Conservation (phyloP, 1,140 invertebrate genomes). For the Drosophila rhopaloa region DNA sequence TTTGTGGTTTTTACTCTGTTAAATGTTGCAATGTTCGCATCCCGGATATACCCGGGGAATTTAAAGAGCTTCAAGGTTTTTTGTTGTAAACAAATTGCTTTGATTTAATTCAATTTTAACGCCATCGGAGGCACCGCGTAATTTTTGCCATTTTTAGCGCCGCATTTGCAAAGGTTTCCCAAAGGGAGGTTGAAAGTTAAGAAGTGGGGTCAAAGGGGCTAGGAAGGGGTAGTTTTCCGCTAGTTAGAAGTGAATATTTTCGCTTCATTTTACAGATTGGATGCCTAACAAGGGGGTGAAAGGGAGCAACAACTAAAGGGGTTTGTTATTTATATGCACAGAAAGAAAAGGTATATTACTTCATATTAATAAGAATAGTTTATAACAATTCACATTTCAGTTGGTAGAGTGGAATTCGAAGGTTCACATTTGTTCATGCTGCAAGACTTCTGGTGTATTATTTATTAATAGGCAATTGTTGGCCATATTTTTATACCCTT, state of each 20-base stretch:
- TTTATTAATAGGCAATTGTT: neutral
- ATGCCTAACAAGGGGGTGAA: constrained; percentile 5
- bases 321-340: neutral
- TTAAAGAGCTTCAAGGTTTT: constrained; percentile 54
- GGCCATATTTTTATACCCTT: neutral
- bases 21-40: constrained; percentile 17
- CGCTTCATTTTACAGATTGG: constrained; percentile 37
- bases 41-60: neutral
- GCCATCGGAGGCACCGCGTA: constrained; percentile 40
- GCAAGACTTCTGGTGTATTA: no score
- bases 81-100: constrained; percentile 76
- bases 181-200: constrained; percentile 11
- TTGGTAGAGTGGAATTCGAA: no score
- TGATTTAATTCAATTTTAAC: constrained; percentile 80
- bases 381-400: no score
- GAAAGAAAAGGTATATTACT: neutral
- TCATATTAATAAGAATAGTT: no score
- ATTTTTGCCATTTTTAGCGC: constrained; percentile 41
- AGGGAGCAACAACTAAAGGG: neutral
- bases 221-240: neutral
- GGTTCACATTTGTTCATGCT: no score
- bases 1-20: constrained; percentile 2
- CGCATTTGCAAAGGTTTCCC: constrained; percentile 8
- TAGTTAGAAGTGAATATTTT: constrained; percentile 23
- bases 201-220: neutral